phyloP scores from a whole-genome alignment of 1,140 invertebrate species.

The Ostrea denselamellosa region DNA sequence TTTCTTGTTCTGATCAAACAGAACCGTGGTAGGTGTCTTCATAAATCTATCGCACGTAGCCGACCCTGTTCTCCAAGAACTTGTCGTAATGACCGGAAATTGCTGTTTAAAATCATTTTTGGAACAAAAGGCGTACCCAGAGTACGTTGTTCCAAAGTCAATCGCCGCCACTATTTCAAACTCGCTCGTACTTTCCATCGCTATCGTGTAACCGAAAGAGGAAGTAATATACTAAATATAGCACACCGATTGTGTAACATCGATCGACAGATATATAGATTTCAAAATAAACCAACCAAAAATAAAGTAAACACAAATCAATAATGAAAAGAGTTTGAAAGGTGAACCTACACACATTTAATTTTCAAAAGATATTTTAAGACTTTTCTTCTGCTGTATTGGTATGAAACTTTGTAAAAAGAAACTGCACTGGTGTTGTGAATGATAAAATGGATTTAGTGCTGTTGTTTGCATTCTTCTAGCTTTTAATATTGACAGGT shows the following conservation, averaged over 20 bases:
- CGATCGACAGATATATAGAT: too few species aligned
- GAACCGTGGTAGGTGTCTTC: constrained; percentile 15
- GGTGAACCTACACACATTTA: too few species aligned
- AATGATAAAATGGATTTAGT: too few species aligned
- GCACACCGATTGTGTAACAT: not conserved
- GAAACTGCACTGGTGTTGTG: too few species aligned
- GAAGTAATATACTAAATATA: not conserved
- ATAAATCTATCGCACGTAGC: not conserved
- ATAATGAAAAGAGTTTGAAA: too few species aligned
- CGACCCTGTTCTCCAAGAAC: constrained; percentile 5
- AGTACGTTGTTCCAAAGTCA: constrained; percentile 43
- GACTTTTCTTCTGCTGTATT: too few species aligned
- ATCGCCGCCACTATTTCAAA: not conserved
- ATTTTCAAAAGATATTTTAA: too few species aligned
- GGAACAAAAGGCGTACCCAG: not conserved
- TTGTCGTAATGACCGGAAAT: not conserved
- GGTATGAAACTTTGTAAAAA: too few species aligned
- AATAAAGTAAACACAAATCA: too few species aligned
- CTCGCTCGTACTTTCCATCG: not conserved
- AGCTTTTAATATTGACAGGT: too few species aligned
- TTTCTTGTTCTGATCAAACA: constrained; percentile 21
- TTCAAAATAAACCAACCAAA: too few species aligned
- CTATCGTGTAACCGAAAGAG: not conserved
- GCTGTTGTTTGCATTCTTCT: too few species aligned
- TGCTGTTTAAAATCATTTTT: constrained; percentile 9